Conservation (phyloP, 2,888 invertebrate genomes). For the Torymus aiolomorphi region DNA sequence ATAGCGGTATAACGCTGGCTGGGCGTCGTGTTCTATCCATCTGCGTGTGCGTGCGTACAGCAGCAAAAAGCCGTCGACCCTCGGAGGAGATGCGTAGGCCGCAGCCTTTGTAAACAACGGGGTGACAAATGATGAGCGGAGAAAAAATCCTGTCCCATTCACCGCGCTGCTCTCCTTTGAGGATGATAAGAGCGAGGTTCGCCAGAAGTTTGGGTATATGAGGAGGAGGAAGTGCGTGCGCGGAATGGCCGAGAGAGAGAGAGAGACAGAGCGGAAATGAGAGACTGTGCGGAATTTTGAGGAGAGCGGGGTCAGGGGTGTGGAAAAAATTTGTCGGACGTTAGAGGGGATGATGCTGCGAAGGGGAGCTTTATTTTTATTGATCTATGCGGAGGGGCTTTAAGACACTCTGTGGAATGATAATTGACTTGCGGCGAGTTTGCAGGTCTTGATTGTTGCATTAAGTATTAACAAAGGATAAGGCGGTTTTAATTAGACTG, state of each 20-base stretch:
- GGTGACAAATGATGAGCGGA: slow-evolving; percentile 67
- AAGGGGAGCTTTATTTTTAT: too few relatives aligned
- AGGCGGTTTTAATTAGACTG: neutral
- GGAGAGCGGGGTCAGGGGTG: too few relatives aligned
- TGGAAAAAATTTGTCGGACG: too few relatives aligned
- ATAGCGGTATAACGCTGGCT: too few relatives aligned
- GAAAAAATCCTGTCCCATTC: neutral
- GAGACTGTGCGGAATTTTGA: too few relatives aligned
- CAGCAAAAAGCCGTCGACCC: neutral
- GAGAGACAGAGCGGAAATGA: too few relatives aligned
- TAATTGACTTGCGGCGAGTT: too few relatives aligned
- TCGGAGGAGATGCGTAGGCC: neutral
- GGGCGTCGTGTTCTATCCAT: neutral
- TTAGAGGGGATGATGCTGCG: too few relatives aligned
- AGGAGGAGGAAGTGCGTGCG: slow-evolving; percentile 3
- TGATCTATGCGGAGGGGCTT: neutral
- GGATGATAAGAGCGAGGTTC: neutral
- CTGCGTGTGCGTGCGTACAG: neutral
- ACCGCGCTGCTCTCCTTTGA: neutral
- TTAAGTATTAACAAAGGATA: neutral
- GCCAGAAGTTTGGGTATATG: too few relatives aligned
- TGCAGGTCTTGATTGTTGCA: too few relatives aligned
- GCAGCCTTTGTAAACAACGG: slow-evolving; percentile 63
- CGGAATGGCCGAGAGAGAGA: neutral
- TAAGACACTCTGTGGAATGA: too few relatives aligned